These are phyloP conservation scores for Asteroscopus sphinx DNA, from an alignment of 2,888 invertebrate genomes.

Conservation along the genomic window DNA sequence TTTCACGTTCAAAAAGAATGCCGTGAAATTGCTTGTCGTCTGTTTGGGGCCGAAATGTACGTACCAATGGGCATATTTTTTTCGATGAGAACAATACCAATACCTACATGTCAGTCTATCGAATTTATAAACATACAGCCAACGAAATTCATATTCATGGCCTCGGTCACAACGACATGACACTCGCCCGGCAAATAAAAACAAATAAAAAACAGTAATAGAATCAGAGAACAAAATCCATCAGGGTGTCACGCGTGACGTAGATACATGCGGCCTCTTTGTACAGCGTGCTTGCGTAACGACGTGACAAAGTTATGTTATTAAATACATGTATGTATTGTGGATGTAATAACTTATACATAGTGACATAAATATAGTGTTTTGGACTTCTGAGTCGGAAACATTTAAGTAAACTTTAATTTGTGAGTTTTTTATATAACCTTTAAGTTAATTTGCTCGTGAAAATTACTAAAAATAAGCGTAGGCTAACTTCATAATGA, in stretches of 20 bases:
- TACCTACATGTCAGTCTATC: slow-evolving; percentile 6
- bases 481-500: no score
- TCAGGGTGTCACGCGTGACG: slow-evolving; percentile 77
- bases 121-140: slow-evolving; percentile 22
- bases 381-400: not conserved
- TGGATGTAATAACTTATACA: not conserved
- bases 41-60: no score
- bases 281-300: slow-evolving; percentile 65
- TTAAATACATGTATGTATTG: not conserved
- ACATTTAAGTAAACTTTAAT: not conserved
- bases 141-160: slow-evolving; percentile 76
- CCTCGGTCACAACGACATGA: slow-evolving; percentile 59
- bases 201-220: slow-evolving; percentile 84
- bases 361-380: not conserved
- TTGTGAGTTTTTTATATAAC: no score
- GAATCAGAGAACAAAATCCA: slow-evolving; percentile 86
- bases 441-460: no score
- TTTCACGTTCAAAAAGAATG: no score
- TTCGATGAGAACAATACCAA: no score
- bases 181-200: slow-evolving; percentile 73
- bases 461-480: no score
- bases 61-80: no score
- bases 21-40: no score
- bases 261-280: slow-evolving; percentile 63
- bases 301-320: slow-evolving; percentile 10